Evolutionary conservation across 2,797 vertebrate genomes (phyloP).

Genomic region (Phaenicophaeus curvirostris): DNA sequence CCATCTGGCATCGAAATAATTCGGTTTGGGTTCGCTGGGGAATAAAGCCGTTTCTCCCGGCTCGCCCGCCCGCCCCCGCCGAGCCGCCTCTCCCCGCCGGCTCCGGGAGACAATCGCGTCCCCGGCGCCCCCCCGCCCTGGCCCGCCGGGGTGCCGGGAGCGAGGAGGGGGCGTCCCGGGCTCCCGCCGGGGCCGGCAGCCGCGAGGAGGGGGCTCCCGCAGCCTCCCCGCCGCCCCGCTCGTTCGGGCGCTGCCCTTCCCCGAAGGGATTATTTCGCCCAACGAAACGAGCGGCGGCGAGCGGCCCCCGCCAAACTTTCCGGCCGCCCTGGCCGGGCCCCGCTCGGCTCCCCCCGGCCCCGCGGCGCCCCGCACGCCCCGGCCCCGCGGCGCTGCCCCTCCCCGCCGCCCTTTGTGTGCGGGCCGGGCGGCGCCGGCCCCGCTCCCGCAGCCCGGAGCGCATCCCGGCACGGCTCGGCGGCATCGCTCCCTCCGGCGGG

Average conservation of each 20-base stretch:
- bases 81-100: too few relatives aligned
- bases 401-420: constrained; percentile 24
- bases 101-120: not conserved
- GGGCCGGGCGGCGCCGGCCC: not conserved
- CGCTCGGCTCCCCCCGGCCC: not conserved
- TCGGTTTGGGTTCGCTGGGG: not conserved
- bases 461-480: not conserved
- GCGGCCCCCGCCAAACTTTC: constrained; percentile 16
- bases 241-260: not conserved
- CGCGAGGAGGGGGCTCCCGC: not conserved
- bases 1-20: constrained; percentile 30
- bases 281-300: constrained; percentile 33
- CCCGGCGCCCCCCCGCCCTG: not conserved
- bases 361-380: not conserved
- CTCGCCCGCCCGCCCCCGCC: not conserved
- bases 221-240: not conserved
- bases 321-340: not conserved
- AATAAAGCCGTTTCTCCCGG: not conserved
- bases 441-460: not conserved
- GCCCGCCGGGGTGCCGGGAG: not conserved
- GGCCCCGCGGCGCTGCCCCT: not conserved
- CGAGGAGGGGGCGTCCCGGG: not conserved
- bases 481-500: constrained; percentile 5
- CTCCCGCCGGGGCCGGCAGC: not conserved
- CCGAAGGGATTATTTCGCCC: constrained; percentile 11